Conservation (phyloP, 2,888 invertebrate genomes). For the Nasonia oneida region DNA sequence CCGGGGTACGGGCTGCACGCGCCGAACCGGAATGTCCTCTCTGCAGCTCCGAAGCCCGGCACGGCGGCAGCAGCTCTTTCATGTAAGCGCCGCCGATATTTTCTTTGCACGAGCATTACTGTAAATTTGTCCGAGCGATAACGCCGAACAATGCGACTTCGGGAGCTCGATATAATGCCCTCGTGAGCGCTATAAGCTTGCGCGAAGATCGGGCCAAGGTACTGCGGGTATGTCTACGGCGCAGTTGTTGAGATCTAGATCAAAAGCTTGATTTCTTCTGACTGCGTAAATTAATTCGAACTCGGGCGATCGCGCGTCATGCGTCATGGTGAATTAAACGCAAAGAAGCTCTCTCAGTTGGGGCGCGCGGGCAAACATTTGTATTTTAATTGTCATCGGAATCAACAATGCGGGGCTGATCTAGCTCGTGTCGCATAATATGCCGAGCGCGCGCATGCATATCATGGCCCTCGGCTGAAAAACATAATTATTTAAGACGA, state of each 20-base stretch:
- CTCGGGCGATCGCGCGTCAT: not conserved
- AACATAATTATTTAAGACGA: not conserved
- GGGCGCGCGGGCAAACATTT: not conserved
- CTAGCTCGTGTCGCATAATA: not conserved
- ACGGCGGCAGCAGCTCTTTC: not conserved
- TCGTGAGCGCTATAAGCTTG: not conserved
- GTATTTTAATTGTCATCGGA: conserved; percentile 28
- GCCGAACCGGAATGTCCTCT: conserved; percentile 25
- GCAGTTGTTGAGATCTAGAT: conserved; percentile 24
- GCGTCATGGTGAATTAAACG: conserved; percentile 11
- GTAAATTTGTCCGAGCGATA: conserved; percentile 21
- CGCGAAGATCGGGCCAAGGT: not conserved
- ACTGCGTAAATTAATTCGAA: not conserved
- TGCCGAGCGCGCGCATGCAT: not conserved
- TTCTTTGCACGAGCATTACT: not conserved
- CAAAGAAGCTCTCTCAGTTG: not conserved
- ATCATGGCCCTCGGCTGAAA: not conserved
- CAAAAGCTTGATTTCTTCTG: not conserved
- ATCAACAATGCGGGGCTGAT: not conserved
- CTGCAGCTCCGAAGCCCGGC: no score
- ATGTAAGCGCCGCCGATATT: not conserved
- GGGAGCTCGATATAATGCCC: not conserved
- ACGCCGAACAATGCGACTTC: not conserved
- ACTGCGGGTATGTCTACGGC: not conserved
- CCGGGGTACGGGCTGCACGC: not conserved